Base-by-base conservation (phyloP, 2,888 invertebrate genomes). In the Archips crataeganus region DNA sequence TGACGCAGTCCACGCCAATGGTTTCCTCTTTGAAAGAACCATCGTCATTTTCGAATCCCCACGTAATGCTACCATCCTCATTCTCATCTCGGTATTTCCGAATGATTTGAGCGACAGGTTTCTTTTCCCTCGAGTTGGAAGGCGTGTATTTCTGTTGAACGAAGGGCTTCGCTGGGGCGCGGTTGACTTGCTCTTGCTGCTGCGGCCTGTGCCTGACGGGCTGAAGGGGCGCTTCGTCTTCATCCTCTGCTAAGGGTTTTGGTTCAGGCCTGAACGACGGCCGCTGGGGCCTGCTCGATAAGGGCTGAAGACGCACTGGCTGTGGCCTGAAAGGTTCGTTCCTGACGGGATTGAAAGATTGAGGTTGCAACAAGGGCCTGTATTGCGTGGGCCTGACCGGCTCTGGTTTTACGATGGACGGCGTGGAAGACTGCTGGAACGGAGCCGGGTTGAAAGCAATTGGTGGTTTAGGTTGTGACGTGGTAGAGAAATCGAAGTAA, bases 1-100 rank as follows among this genome's bases (percentile, higher is more conserved):
- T 97, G 75, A 97, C 88, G 82, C 97, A 97, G 87, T 98, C 97
- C 11, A 95, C 93, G 61, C 98, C 98, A 79, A 98, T 97, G 9
- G 96, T 95, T 92, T 98, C 98, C 86, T 98, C 98, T 85, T 98
- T 98, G 89, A 97, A 98, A 2, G 97, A 97, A 34, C 98, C 98
- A 82, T 98, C 98, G 81, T 98, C 98, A 85, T 98, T 98, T 88
- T 98, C 98, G 84, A 97, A 98, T 65, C 98, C 98, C 98, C 98
- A 98, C 0, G 97, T 97, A 80, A 98, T 98, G 84, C 97, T 97
- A 57, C 97, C 97, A 80, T 97, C 97, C 39, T 95, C 95, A 83
- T 97, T 97, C 86, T 98, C 97, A 60, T 97, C 97, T 68, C 97
- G 96, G 92, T 96, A 98, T 84, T 96, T 96, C 70, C 96, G 94